Evolutionary conservation across 2,797 vertebrate species (phyloP), one percentile per base, ranked within the genome.

Genomic region (Oryzias sinensis): DNA sequence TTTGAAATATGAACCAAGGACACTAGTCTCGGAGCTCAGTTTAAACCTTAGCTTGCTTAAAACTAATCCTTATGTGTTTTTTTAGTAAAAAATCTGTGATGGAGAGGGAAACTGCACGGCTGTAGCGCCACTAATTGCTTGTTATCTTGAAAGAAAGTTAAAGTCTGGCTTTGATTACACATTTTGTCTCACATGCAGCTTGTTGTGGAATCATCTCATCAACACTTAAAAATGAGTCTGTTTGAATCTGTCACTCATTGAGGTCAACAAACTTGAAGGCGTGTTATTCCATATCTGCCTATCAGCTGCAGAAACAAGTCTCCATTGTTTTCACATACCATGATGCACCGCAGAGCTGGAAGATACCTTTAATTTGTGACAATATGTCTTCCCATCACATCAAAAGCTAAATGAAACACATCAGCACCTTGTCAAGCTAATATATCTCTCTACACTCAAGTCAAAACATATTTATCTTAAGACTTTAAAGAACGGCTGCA

Each of bases 401-500:
- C 59, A 62, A 70, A 62, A 62, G 55, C 58, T 62, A 76, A 82
- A 87, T 77, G 83, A 84, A 86, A 80, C 63, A 75, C 52, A 70
- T 63, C 65, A 22, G 6, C 49, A 53, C 59, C 85, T 82, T 87
- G 84, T 82, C 83, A 86, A 67, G 74, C 68, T 82, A 83, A 88
- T 85, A 64, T 65, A 72, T 74, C 75, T 70, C 68, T 72, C 66
- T 49, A 47, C 40, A 4, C 74, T 74, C 65, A 53, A 84, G 79
- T 86, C 85, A 85, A 82, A 84, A 85, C 80, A 86, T 90, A 88
- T 89, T 89, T 89, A 81, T 85, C 86, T 88, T 83, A 47, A 87
- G 88, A 88, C 80, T 87, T 88, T 74, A 76, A 82, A 85, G 84
- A 77, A 62, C 77, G 73, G 76, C 84, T 86, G 73, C 59, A 73